Evolutionary conservation across 2,888 invertebrate genomes (phyloP).

Genomic region (Frankliniella intonsa): DNA sequence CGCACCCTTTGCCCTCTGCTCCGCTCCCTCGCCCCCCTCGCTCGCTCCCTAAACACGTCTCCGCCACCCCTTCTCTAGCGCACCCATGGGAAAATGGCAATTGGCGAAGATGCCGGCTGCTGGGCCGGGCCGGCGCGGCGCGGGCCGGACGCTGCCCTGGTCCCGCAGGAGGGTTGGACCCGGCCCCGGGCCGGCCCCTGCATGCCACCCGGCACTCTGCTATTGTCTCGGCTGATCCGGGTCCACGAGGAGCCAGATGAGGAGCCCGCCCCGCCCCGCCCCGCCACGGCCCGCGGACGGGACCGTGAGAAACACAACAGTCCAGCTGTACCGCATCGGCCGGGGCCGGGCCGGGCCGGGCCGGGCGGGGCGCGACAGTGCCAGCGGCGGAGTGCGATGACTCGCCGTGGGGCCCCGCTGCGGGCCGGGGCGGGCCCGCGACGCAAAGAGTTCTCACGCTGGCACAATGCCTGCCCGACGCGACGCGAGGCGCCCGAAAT

Average conservation of each 20-base stretch:
- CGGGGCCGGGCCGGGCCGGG: neutral
- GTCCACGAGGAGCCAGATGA: neutral
- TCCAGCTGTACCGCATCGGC: neutral
- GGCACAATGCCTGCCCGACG: too few species aligned
- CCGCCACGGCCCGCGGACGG: neutral
- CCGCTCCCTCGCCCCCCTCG: slow-evolving; percentile 8
- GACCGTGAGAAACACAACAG: neutral
- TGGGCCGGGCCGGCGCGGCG: neutral
- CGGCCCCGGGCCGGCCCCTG: too few species aligned
- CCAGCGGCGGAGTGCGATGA: too few species aligned
- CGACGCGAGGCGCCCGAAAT: too few species aligned
- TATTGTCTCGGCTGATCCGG: too few species aligned
- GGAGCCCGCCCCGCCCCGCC: neutral
- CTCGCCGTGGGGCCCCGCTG: too few species aligned
- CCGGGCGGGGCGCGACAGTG: too few species aligned
- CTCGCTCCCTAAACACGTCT: too few species aligned
- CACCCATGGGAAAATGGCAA: slow-evolving; percentile 9
- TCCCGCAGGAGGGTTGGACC: neutral
- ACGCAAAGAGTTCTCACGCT: too few species aligned
- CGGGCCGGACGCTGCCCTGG: neutral
- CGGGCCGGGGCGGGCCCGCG: too few species aligned
- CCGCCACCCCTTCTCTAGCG: too few species aligned
- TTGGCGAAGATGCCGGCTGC: slow-evolving; percentile 24
- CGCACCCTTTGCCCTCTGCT: neutral
- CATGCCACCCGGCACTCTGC: too few species aligned